Evolutionary conservation across 2,797 vertebrate species (phyloP).

Genomic region (Mormyrus proboscirostris): DNA sequence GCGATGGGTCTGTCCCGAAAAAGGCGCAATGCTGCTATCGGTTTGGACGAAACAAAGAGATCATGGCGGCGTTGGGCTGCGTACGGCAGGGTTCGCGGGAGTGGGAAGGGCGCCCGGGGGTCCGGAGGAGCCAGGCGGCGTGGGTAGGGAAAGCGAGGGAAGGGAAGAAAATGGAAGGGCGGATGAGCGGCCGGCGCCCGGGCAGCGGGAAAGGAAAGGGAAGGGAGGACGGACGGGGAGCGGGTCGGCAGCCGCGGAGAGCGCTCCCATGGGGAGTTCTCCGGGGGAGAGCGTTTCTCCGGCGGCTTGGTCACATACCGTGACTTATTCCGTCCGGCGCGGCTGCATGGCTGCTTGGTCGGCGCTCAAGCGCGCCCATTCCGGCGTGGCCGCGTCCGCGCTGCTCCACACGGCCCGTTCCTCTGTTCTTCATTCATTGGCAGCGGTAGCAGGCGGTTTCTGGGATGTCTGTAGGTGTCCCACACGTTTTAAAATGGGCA

Average conservation of each 20-base stretch:
- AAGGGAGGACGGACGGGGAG: not conserved
- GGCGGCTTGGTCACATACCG: not conserved
- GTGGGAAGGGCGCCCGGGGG: slow-evolving; percentile 49
- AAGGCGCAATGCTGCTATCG: slow-evolving; percentile 46
- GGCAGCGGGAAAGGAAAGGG: not conserved
- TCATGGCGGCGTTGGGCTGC: slow-evolving; percentile 75
- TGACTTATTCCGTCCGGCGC: not conserved
- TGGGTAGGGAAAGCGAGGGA: not conserved
- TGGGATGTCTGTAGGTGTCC: not conserved
- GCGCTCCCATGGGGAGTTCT: not conserved
- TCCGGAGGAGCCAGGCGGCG: not conserved
- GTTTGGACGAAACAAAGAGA: slow-evolving; percentile 74
- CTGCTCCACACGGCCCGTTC: not conserved
- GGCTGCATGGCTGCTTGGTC: not conserved
- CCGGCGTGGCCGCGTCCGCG: not conserved
- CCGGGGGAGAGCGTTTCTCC: not conserved
- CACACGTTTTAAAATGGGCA: not conserved
- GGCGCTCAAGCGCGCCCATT: not conserved
- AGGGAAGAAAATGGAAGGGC: slow-evolving; percentile 29
- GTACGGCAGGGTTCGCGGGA: slow-evolving; percentile 84
- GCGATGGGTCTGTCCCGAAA: slow-evolving; percentile 58
- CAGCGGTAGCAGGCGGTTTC: not conserved
- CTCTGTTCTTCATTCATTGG: not conserved
- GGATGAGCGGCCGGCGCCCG: slow-evolving; percentile 28
- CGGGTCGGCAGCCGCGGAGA: not conserved